Conservation (phyloP, 2,888 invertebrate genomes). For the Lordiphosa andalusiaca region DNA sequence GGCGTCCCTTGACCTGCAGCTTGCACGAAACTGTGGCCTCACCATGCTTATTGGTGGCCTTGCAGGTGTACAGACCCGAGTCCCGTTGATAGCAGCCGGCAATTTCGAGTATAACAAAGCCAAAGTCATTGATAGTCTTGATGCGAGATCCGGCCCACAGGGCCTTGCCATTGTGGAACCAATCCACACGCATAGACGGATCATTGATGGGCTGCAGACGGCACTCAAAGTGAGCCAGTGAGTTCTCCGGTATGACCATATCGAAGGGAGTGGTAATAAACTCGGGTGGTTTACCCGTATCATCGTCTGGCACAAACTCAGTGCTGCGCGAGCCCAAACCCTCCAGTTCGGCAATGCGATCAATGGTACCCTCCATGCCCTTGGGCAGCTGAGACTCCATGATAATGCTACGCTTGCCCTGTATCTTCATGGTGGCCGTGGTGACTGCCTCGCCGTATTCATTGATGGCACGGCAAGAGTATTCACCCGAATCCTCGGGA, state of each 20-base stretch:
- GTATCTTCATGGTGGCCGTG: slow-evolving; percentile 92
- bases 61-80: slow-evolving; percentile 94
- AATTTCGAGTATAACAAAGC: slow-evolving; percentile 97
- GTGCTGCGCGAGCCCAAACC: slow-evolving; percentile 88
- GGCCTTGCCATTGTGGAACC: slow-evolving; percentile 98
- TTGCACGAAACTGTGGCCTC: slow-evolving; percentile 94
- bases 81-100: slow-evolving; percentile 96
- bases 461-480: slow-evolving; percentile 92
- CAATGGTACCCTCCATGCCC: slow-evolving; percentile 96
- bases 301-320: slow-evolving; percentile 87
- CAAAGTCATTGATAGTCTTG: slow-evolving; percentile 98
- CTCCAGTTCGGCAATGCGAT: slow-evolving; percentile 94
- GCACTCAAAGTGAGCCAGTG: slow-evolving; percentile 95
- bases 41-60: slow-evolving; percentile 94
- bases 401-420: slow-evolving; percentile 94
- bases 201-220: slow-evolving; percentile 93
- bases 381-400: slow-evolving; percentile 94
- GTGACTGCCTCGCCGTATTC: slow-evolving; percentile 96
- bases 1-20: slow-evolving; percentile 91
- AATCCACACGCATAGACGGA: slow-evolving; percentile 96
- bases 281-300: slow-evolving; percentile 93
- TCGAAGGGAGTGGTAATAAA: slow-evolving; percentile 93
- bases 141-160: slow-evolving; percentile 94
- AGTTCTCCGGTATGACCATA: slow-evolving; percentile 90
- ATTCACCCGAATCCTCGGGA: slow-evolving; percentile 97